Evolutionary conservation across 2,888 invertebrate species (phyloP).

Genomic region (Caenorhabditis macrosperma): DNA sequence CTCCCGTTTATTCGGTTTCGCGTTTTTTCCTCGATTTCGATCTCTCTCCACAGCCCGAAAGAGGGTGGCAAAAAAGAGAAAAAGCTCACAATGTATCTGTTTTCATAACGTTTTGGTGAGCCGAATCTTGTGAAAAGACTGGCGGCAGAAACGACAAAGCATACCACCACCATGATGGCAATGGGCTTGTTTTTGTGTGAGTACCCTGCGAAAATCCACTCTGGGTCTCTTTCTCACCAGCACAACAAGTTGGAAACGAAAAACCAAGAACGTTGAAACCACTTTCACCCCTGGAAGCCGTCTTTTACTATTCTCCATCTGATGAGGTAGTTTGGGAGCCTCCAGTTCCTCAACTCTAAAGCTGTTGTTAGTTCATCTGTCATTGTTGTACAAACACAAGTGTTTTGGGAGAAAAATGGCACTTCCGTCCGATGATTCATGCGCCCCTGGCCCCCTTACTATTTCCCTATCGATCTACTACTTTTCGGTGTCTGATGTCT

Average conservation of each 20-base stretch:
- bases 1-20: slow-evolving; percentile 19
- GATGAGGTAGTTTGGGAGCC: neutral
- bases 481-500: slow-evolving; percentile 40
- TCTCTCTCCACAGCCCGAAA: neutral
- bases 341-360: neutral
- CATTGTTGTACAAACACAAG: neutral
- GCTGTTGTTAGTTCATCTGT: neutral
- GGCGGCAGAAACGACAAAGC: neutral
- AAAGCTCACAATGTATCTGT: neutral
- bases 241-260: slow-evolving; percentile 15
- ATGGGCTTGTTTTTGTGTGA: slow-evolving; percentile 21
- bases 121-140: neutral
- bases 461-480: slow-evolving; percentile 24
- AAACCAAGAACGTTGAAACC: neutral
- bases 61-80: neutral
- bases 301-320: too few species aligned
- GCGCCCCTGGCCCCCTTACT: neutral
- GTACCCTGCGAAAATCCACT: slow-evolving; percentile 11
- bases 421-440: neutral
- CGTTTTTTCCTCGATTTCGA: neutral
- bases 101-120: slow-evolving; percentile 12
- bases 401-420: neutral
- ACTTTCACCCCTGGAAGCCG: too few species aligned
- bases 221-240: neutral
- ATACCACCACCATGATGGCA: neutral